A percentile compares a stretch with the other conserved stretches of the same genome.
Evolutionary conservation across 2,888 invertebrate genomes (phyloP).

Genomic region (Lapara coniferarum): DNA sequence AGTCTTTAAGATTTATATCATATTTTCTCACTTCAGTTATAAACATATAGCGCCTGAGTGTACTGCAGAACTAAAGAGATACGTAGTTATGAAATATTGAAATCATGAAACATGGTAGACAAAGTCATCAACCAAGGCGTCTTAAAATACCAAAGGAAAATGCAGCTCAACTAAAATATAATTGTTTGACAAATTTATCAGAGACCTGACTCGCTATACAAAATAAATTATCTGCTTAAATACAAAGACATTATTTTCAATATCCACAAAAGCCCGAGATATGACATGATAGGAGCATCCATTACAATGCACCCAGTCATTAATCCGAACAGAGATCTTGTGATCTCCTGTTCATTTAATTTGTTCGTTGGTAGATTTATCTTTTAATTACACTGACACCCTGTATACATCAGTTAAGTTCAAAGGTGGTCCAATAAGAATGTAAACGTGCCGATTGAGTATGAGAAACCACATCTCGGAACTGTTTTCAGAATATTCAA

Average conservation of each 20-base stretch:
- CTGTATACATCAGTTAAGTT: slow-evolving; percentile 34
- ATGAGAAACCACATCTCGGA: not conserved
- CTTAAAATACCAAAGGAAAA: not conserved
- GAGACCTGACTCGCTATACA: slow-evolving; percentile 1
- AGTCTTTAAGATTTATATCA: no score
- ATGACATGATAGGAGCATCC: slow-evolving; percentile 48
- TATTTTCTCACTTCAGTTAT: no score
- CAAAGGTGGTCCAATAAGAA: slow-evolving; percentile 23
- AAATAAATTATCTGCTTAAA: slow-evolving; percentile 17
- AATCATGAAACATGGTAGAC: not conserved
- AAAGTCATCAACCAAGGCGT: not conserved
- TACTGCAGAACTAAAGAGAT: not conserved
- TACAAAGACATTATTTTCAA: slow-evolving; percentile 17
- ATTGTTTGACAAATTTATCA: slow-evolving; percentile 15
- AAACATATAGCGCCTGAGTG: not conserved
- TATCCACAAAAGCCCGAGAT: slow-evolving; percentile 30
- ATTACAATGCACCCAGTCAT: slow-evolving; percentile 49
- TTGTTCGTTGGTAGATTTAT: slow-evolving; percentile 48
- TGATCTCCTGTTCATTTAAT: slow-evolving; percentile 50
- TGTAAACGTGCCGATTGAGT: slow-evolving; percentile 4
- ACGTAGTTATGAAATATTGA: not conserved
- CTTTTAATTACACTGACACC: slow-evolving; percentile 39
- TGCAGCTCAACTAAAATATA: not conserved
- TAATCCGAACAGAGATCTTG: slow-evolving; percentile 50
- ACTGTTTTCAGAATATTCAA: not conserved